Evolutionary conservation across 2,888 invertebrate genomes (phyloP).

Genomic region (Leptopterna dolabrata): DNA sequence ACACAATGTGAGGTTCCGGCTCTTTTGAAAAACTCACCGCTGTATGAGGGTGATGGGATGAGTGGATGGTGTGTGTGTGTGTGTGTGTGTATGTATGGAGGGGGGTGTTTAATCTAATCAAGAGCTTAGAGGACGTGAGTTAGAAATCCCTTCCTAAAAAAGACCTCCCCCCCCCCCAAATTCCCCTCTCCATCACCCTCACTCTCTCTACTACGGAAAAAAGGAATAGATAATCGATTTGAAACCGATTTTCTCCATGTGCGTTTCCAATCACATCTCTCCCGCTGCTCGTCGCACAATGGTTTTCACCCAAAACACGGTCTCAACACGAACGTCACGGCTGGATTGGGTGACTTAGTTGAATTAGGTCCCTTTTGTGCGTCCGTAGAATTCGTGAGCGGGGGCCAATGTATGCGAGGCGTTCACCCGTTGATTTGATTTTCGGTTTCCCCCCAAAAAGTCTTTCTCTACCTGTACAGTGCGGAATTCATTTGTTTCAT

Average conservation of each 20-base stretch:
- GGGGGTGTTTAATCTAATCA: conserved; percentile 10
- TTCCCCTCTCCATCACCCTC: neutral
- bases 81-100: too few species aligned
- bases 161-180: neutral
- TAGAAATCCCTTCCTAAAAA: neutral
- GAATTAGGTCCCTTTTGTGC: conserved; percentile 19
- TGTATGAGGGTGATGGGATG: neutral
- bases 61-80: too few species aligned
- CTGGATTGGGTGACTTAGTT: conserved; percentile 10
- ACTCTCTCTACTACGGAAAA: neutral
- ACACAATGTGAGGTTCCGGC: neutral
- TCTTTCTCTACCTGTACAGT: neutral
- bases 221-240: conserved; percentile 17
- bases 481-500: neutral
- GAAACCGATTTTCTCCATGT: conserved; percentile 3
- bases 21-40: neutral
- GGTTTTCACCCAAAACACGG: neutral
- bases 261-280: conserved; percentile 1
- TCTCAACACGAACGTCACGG: neutral
- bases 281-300: neutral
- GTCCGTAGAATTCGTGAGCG: neutral
- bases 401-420: neutral
- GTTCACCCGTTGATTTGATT: neutral
- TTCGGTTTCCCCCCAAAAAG: neutral
- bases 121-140: neutral